Conservation (phyloP, 37 sponge, comb jelly and placozoan genomes). For the Diacarnus erythraeanus region DNA sequence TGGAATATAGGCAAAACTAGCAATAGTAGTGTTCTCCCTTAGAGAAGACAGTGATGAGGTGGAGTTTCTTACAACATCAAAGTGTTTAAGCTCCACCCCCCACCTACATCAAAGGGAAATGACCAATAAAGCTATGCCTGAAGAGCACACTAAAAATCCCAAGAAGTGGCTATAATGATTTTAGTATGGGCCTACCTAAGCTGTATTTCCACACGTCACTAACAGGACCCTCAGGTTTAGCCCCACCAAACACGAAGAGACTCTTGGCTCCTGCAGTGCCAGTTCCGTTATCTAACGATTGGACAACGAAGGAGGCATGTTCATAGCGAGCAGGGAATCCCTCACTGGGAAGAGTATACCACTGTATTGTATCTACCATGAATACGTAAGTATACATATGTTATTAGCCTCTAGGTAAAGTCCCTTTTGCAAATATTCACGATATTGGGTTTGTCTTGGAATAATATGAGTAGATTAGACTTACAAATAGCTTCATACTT, state of each 20-base stretch:
- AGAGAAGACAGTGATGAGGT: no score
- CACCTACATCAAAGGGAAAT: background rate
- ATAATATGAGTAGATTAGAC: no score
- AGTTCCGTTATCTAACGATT: background rate
- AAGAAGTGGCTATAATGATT: background rate
- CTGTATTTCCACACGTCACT: slow-evolving; percentile 47
- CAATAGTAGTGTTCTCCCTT: no score
- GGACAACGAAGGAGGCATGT: slow-evolving; percentile 17
- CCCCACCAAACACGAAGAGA: slow-evolving; percentile 44
- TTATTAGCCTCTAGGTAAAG: no score
- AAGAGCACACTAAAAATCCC: background rate
- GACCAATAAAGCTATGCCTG: background rate
- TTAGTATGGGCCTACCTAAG: background rate
- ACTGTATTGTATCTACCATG: background rate
- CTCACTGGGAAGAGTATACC: background rate
- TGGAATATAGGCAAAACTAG: no score
- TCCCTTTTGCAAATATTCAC: no score
- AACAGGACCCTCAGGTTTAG: slow-evolving; percentile 28
- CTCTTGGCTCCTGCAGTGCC: slow-evolving; percentile 13
- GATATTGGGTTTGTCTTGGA: no score
- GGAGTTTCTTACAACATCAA: no score
- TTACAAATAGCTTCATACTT: no score
- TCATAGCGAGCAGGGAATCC: slow-evolving; percentile 52
- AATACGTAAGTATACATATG: no score
- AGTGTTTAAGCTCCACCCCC: no score